phyloP scores from a whole-genome alignment of 2,888 invertebrate species.

The Brachylomia viminalis region DNA sequence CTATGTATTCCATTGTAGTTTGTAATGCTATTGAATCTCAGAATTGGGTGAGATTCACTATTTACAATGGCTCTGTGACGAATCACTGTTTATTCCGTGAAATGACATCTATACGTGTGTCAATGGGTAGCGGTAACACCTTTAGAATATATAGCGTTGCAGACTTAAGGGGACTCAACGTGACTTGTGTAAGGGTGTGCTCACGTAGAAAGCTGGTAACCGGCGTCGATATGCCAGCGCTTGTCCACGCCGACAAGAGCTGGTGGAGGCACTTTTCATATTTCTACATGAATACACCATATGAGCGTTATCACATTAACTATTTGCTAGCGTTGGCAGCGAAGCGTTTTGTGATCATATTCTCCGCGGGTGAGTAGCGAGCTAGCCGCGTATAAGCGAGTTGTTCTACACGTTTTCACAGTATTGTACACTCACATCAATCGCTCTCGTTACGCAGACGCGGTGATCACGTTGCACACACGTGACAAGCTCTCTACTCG shows the following conservation, averaged over 20 bases:
- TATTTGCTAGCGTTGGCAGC: neutral
- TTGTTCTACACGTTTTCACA: neutral
- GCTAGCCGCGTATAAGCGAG: neutral
- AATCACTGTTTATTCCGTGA: conserved; percentile 41
- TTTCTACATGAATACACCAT: neutral
- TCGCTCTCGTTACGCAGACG: neutral
- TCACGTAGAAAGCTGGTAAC: neutral
- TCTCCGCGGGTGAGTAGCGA: too few relatives aligned
- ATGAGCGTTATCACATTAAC: neutral
- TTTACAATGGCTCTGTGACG: conserved; percentile 47
- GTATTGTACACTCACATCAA: neutral
- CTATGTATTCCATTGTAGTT: conserved; percentile 34
- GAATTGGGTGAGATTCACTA: conserved; percentile 24
- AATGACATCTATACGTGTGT: conserved; percentile 39
- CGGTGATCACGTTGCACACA: neutral
- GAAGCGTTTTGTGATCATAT: too few relatives aligned
- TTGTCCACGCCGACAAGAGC: neutral
- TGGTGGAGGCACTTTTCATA: neutral
- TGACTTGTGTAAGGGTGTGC: neutral
- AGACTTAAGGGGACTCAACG: neutral
- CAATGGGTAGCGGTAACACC: conserved; percentile 15
- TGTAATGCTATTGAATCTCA: conserved; percentile 36
- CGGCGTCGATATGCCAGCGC: neutral
- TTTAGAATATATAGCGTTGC: conserved; percentile 33
- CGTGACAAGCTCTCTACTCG: neutral